phyloP scores from a whole-genome alignment of 2,113 vertebrate species.

The Calypte anna region DNA sequence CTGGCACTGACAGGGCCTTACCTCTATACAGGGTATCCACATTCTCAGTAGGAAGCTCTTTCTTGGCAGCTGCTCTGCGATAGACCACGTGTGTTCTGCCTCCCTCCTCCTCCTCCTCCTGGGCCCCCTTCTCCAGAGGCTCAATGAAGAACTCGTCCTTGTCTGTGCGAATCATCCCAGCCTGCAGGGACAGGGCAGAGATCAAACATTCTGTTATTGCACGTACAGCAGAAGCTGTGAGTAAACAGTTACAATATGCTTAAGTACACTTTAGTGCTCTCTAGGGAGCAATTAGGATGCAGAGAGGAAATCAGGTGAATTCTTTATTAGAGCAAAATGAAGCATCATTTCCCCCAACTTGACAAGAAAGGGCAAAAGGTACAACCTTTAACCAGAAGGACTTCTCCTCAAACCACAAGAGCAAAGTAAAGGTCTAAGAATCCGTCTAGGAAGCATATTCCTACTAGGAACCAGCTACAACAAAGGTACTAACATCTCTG shows the following conservation, averaged over 20 bases:
- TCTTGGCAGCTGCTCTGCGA: slow-evolving; percentile 87
- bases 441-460: not conserved
- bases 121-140: slow-evolving; percentile 85
- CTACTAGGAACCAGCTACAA: not conserved
- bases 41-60: slow-evolving; percentile 43
- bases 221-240: not conserved
- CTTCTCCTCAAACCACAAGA: not conserved
- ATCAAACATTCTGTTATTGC: slow-evolving; percentile 37
- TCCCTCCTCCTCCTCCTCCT: slow-evolving; percentile 75
- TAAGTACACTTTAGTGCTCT: slow-evolving; percentile 69
- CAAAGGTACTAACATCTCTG: not conserved
- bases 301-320: slow-evolving; percentile 67
- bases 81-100: slow-evolving; percentile 92
- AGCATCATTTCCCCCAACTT: not conserved
- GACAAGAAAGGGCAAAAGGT: slow-evolving; percentile 69
- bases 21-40: slow-evolving; percentile 82
- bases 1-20: slow-evolving; percentile 71
- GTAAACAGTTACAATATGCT: slow-evolving; percentile 70
- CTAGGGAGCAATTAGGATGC: slow-evolving; percentile 67
- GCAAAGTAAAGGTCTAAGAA: not conserved
- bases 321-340: slow-evolving; percentile 50
- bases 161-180: slow-evolving; percentile 94
- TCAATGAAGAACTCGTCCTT: slow-evolving; percentile 98
- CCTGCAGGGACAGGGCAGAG: slow-evolving; percentile 80
- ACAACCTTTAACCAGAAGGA: slow-evolving; percentile 4